Evolutionary conservation across 2,113 vertebrate genomes (phyloP).

Genomic region (Paedocypris sp.): DNA sequence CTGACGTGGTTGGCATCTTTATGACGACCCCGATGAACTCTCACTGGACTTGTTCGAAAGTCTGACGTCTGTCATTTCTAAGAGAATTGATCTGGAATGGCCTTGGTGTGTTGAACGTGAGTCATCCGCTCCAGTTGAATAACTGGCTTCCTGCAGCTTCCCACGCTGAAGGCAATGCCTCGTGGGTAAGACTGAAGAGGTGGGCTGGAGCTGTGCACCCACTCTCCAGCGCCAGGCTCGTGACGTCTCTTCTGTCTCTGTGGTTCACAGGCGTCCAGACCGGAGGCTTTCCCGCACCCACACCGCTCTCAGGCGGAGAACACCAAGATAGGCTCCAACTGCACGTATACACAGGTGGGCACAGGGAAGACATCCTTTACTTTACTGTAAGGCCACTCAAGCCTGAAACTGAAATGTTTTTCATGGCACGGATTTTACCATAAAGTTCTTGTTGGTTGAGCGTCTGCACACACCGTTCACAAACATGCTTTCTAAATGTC

Average conservation of each 20-base stretch:
- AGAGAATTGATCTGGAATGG: not conserved
- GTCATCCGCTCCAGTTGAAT: conserved; percentile 13
- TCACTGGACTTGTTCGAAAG: too few species aligned
- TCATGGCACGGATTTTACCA: too few species aligned
- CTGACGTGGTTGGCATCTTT: not conserved
- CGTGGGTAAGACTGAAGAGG: not conserved
- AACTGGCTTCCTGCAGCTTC: not conserved
- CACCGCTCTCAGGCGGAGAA: conserved; percentile 59
- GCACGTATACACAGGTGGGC: conserved; percentile 65
- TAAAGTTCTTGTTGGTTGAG: too few species aligned
- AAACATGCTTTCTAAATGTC: too few species aligned
- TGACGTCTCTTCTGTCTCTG: conserved; percentile 24
- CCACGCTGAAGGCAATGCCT: conserved; percentile 11
- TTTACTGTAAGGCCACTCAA: not conserved
- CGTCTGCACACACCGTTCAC: too few species aligned
- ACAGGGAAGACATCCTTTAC: not conserved
- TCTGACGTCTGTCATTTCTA: too few species aligned
- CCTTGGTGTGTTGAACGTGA: conserved; percentile 7
- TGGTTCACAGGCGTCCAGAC: conserved; percentile 58
- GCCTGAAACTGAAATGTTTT: too few species aligned
- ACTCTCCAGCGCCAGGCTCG: not conserved
- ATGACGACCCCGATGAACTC: not conserved
- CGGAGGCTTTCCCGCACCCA: conserved; percentile 67
- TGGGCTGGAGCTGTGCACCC: not conserved
- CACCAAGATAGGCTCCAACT: conserved; percentile 56